Conservation (phyloP, 2,113 vertebrate species). For the Pelodiscus sinensis region DNA sequence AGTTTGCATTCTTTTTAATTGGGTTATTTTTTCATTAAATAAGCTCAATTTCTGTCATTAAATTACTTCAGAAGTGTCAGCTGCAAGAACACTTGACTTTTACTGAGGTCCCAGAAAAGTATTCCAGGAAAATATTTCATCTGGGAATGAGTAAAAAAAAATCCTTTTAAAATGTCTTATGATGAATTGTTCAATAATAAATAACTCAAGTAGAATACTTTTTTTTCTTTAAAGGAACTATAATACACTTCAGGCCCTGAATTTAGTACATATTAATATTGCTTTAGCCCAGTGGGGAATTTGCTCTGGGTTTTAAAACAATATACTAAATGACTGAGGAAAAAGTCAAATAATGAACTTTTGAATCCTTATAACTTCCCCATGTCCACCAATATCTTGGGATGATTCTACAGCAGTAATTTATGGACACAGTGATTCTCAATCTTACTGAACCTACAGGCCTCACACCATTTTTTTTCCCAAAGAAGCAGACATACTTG, state of each 20-base stretch:
- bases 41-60: constrained; percentile 28
- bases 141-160: neutral
- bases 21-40: neutral
- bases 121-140: neutral
- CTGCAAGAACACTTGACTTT: constrained; percentile 38
- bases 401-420: neutral
- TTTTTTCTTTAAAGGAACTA: neutral
- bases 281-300: neutral
- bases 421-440: neutral
- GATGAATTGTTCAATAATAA: neutral
- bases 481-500: neutral
- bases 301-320: neutral
- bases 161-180: neutral
- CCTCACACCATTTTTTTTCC: neutral
- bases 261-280: neutral
- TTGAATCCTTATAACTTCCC: neutral
- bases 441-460: neutral
- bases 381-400: neutral
- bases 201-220: neutral
- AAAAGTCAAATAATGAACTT: neutral
- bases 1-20: constrained; percentile 21
- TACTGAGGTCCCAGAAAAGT: neutral
- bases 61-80: constrained; percentile 26
- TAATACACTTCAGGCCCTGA: neutral
- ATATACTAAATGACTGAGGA: neutral